Base-by-base conservation (phyloP, 2,888 invertebrate genomes). In the Anorthoa munda region DNA sequence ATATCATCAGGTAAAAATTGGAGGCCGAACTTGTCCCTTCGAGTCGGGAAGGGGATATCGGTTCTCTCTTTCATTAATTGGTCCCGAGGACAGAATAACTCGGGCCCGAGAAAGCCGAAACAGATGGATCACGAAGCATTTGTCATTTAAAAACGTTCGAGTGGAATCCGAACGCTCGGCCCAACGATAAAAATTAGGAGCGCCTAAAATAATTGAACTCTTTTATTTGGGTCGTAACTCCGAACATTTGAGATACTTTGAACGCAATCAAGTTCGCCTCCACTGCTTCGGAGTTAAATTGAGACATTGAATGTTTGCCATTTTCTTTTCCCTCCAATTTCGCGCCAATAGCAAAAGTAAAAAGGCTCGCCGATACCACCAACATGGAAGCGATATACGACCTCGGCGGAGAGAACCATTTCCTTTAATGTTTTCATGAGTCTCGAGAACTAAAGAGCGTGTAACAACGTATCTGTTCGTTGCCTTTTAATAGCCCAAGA, bases 1-100 rank as follows among this genome's bases (percentile, higher is more conserved):
- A 94, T 94, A 93, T 94, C 92, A 91, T 93, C 96, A 95, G 95
- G 95, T 95, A 96, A 95, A 95, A 95, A 94, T 94, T 93, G 90
- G 90, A 90, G 90, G 90, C 91, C 90, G 85, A 93, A 91, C 89
- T 92, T 91, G 92, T 92, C 94, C 93, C 92, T 89, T 88, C 82
- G 82, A 82, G 86, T 82, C 87, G 92, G 90, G 89, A 91, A 88
- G 85, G 92, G 85, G 81, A 91, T 92, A 93, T 93, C 91, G 88
- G 90, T 89, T 89, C 90, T 94, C 94, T 93, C 93, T 92, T 90
- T 92, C 92, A 90, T 93, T 94, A 94, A 94, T 95, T 94, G 93
- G 92, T 91, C 87, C 81, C 84, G 86, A 89, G 91, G 89, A 92
- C 91, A 90, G 87, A 88, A 86, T 84, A 85, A 85, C 85, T 75